A percentile compares a stretch with the other conserved stretches of the same genome.
These are phyloP conservation scores for Daktulosphaira vitifoliae DNA, from an alignment of 1,140 invertebrate species.

Conservation along the genomic window DNA sequence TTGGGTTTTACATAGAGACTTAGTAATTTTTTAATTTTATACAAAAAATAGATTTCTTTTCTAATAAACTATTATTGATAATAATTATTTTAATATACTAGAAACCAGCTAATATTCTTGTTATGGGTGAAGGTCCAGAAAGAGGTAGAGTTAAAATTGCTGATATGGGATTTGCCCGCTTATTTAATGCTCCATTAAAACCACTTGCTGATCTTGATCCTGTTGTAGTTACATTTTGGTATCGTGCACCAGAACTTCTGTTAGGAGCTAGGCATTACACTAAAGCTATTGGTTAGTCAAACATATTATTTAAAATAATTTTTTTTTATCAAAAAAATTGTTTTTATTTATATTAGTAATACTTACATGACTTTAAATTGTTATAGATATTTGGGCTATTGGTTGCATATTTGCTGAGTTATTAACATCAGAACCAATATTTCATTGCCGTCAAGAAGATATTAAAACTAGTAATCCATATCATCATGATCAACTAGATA, in stretches of 20 bases:
- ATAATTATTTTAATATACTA: conserved; percentile 44
- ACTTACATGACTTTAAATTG: neutral
- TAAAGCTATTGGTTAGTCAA: conserved; percentile 83
- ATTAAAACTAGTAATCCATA: conserved; percentile 99
- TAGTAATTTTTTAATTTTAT: conserved; percentile 55
- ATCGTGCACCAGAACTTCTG: conserved; percentile 91
- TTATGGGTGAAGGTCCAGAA: conserved; percentile 98
- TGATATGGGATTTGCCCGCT: conserved; percentile 99
- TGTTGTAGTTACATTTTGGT: conserved; percentile 99
- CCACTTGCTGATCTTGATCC: conserved; percentile 96
- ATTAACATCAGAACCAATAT: conserved; percentile 96
- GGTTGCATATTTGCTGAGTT: conserved; percentile 99
- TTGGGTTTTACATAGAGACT: conserved; percentile 98
- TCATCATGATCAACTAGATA: conserved; percentile 97
- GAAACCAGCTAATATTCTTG: conserved; percentile 99
- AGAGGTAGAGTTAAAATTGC: conserved; percentile 97
- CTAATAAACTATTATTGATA: too few species aligned
- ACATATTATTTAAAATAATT: neutral
- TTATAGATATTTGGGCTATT: conserved; percentile 97
- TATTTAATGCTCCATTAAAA: conserved; percentile 97
- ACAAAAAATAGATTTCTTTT: too few species aligned
- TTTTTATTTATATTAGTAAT: too few species aligned
- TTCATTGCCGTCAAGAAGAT: conserved; percentile 98
- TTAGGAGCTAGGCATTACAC: conserved; percentile 96
- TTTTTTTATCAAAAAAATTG: neutral